Evolutionary conservation across 37 sponge, comb jelly and placozoan genomes (phyloP).

Genomic region (Oopsacas minuta): DNA sequence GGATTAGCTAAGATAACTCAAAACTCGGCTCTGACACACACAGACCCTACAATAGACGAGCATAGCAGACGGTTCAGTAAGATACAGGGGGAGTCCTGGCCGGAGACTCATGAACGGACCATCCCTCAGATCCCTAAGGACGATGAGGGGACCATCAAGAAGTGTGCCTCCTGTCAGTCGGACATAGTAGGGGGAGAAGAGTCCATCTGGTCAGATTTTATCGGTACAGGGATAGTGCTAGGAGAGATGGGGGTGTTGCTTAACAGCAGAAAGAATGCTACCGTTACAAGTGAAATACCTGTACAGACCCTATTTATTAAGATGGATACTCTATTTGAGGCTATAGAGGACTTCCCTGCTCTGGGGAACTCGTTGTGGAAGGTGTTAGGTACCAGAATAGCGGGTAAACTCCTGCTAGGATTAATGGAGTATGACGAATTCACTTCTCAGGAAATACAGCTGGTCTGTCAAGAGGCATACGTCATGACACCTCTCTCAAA

Average conservation of each 20-base stretch:
- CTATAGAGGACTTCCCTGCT: slow-evolving; percentile 44
- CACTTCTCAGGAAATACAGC: not conserved
- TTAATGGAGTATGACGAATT: slow-evolving; percentile 53
- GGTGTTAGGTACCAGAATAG: slow-evolving; percentile 50
- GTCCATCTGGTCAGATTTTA: slow-evolving; percentile 29
- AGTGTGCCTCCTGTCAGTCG: slow-evolving; percentile 16
- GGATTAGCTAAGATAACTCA: slow-evolving; percentile 57
- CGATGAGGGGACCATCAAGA: not conserved
- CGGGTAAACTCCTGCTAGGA: slow-evolving; percentile 36
- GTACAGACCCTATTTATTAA: slow-evolving; percentile 50
- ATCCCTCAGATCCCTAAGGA: not conserved
- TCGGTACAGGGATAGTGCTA: slow-evolving; percentile 52
- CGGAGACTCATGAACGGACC: not conserved
- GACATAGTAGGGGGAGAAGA: slow-evolving; percentile 5
- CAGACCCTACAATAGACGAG: not conserved
- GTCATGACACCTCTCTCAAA: not conserved
- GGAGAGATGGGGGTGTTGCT: slow-evolving; percentile 59
- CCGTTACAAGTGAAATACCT: slow-evolving; percentile 48
- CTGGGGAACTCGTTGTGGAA: slow-evolving; percentile 70
- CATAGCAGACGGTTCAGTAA: not conserved
- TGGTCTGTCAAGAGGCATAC: not conserved
- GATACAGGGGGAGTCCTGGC: not conserved
- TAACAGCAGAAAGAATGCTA: not conserved
- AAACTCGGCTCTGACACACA: not conserved
- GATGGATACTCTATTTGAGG: slow-evolving; percentile 25